These are phyloP conservation scores for Dicranocentrus wangi DNA, from an alignment of 2,888 invertebrate species.

Conservation along the genomic window DNA sequence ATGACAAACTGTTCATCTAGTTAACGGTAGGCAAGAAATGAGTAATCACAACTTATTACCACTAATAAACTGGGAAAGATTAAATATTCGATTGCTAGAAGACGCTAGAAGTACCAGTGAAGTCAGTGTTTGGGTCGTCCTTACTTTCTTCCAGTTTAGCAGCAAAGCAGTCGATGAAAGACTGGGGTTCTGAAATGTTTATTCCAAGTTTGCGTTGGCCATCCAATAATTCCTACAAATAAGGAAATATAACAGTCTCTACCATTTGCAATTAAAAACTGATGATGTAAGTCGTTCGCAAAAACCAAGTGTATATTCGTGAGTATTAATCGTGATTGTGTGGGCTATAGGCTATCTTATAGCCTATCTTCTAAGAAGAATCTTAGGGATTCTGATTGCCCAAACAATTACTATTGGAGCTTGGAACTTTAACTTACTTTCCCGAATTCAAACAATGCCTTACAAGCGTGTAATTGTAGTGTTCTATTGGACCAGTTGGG, in stretches of 20 bases:
- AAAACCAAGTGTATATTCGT: slow-evolving; percentile 19
- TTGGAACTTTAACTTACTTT: slow-evolving; percentile 23
- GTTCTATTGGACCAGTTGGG: slow-evolving; percentile 10
- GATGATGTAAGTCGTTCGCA: too few relatives aligned
- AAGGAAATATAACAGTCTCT: neutral
- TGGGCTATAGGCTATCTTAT: neutral
- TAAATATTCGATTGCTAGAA: neutral
- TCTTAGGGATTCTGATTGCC: too few relatives aligned
- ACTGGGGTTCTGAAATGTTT: slow-evolving; percentile 21
- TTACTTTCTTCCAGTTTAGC: slow-evolving; percentile 7
- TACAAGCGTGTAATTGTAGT: neutral
- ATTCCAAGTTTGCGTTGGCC: neutral
- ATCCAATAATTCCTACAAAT: neutral
- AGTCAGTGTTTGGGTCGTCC: slow-evolving; percentile 12
- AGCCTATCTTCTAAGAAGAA: neutral
- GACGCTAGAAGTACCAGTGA: slow-evolving; percentile 5
- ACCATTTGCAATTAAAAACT: slow-evolving; percentile 26
- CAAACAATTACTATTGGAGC: too few relatives aligned
- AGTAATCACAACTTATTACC: neutral
- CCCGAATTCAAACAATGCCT: slow-evolving; percentile 26
- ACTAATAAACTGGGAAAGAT: neutral
- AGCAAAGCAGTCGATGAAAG: slow-evolving; percentile 31
- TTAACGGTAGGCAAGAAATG: neutral
- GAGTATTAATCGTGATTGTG: neutral
- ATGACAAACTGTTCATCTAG: slow-evolving; percentile 35